Evolutionary conservation across 2,797 vertebrate species (phyloP).

Genomic region (Chaetodon trifasciatus): DNA sequence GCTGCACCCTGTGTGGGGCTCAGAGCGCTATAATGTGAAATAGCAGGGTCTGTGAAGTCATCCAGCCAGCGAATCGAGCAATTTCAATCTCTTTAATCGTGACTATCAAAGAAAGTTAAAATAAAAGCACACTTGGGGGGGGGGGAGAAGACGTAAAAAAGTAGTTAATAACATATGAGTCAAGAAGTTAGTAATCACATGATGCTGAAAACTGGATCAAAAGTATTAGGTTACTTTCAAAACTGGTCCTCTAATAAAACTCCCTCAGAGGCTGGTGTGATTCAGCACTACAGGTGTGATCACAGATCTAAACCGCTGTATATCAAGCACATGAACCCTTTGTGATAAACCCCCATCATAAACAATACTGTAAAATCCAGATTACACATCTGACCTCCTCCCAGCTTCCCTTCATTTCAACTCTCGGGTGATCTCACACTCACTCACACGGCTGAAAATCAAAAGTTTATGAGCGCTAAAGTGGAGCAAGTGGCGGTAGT

Average conservation of each 20-base stretch:
- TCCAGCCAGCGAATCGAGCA: slow-evolving; percentile 14
- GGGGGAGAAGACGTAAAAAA: slow-evolving; percentile 8
- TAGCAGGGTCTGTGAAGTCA: slow-evolving; percentile 36
- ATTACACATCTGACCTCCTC: slow-evolving; percentile 46
- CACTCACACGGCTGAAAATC: slow-evolving; percentile 38
- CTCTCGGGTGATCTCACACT: slow-evolving; percentile 38
- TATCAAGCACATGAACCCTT: slow-evolving; percentile 54
- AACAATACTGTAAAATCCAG: slow-evolving; percentile 46
- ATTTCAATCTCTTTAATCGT: slow-evolving; percentile 49
- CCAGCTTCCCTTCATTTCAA: slow-evolving; percentile 19
- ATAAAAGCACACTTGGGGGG: slow-evolving; percentile 32
- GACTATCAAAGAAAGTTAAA: slow-evolving; percentile 61
- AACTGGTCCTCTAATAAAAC: slow-evolving; percentile 62
- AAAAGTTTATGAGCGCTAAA: slow-evolving; percentile 1
- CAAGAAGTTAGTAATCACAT: slow-evolving; percentile 61
- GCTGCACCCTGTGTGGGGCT: slow-evolving; percentile 62
- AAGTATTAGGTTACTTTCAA: slow-evolving; percentile 53
- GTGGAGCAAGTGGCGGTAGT: not conserved
- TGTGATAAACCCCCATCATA: slow-evolving; percentile 49
- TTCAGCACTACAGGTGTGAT: slow-evolving; percentile 72
- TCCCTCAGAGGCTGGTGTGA: slow-evolving; percentile 60
- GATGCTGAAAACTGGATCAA: slow-evolving; percentile 56
- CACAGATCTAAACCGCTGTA: slow-evolving; percentile 35
- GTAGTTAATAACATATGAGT: slow-evolving; percentile 51
- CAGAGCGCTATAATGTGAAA: slow-evolving; percentile 40